Percentiles rank a stretch among this genome's conserved stretches.
Conservation (phyloP, 2,113 vertebrate species). For the Riparia riparia region DNA sequence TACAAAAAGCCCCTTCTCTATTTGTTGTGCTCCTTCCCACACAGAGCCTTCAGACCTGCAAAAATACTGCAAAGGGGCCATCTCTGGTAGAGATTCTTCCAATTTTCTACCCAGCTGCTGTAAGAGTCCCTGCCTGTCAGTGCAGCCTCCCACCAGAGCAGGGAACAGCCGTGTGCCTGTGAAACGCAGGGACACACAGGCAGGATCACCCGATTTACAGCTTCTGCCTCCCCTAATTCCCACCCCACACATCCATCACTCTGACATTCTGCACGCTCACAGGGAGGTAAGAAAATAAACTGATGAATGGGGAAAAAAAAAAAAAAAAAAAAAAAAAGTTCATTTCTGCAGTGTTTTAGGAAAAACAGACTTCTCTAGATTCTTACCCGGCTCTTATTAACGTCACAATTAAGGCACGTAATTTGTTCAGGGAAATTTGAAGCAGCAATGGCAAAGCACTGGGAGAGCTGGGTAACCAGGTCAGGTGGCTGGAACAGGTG, state of each 20-base stretch:
- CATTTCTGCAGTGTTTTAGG: background rate
- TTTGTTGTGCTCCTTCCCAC: background rate
- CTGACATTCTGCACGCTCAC: background rate
- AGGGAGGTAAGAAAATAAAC: background rate
- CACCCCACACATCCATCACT: background rate
- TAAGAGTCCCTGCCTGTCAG: background rate
- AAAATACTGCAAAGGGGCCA: background rate
- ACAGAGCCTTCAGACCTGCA: background rate
- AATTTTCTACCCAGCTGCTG: background rate
- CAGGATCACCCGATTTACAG: background rate
- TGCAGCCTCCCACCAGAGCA: background rate
- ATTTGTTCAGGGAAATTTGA: background rate
- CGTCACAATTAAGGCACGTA: background rate
- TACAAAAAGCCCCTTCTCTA: background rate
- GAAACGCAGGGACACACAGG: background rate
- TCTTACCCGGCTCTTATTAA: background rate
- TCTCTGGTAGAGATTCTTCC: background rate
- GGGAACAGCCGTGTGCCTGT: conserved; percentile 5
- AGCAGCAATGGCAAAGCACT: background rate
- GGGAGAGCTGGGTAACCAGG: background rate
- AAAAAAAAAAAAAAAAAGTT: too few relatives aligned
- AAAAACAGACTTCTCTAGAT: background rate
- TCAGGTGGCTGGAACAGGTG: conserved; percentile 16
- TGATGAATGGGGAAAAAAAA: background rate
- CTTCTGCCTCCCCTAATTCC: background rate